Evolutionary conservation across 2,888 invertebrate species (phyloP), one percentile per base, ranked within the genome.

Genomic region (Baccha elongata): DNA sequence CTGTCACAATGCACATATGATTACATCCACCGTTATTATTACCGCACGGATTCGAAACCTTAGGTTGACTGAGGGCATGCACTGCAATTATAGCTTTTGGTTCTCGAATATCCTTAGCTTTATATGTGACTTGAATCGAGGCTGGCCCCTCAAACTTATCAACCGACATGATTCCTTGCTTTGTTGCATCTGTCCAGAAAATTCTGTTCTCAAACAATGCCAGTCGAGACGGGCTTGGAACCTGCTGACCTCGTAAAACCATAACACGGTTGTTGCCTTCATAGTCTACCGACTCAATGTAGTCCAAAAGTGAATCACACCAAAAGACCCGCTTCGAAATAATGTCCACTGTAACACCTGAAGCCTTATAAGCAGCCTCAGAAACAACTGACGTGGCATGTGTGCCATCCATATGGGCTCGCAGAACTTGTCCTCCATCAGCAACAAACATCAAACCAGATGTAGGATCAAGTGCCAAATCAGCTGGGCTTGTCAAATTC

Each of bases 261-360:
- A 96, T 93, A 80, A 95, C 94, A 84, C 98, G 92, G 86, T 95
- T 94, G 78, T 94, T 93, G 0, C 98, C 98, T 62, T 97, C 94
- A 90, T 99, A 99, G 90, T 98, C 97, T 0, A 98, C 96, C 0
- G 98, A 97, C 88, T 99, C 98, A 84, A 99, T 97, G 89, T 98
- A 97, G 91, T 99, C 98, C 65, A 99, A 91, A 11, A 98, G 92
- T 0, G 97, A 96, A 89, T 99, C 99, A 87, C 98, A 98, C 98
- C 99, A 99, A 91, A 96, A 99, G 6, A 99, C 94, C 58, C 99
- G 92, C 87, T 96, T 94, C 0, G 96, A 94, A 21, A 97, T 95
- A n/a, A 96, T 94, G 90, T 99, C 99, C 0, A 98, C 94, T 0
- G 98, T 94, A 8, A 99, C 94, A 3, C 98, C 98, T 1, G 96